A percentile compares a stretch with the other conserved stretches of the same genome.
Conservation (phyloP, 2,797 vertebrate species). For the Sebastes minor region DNA sequence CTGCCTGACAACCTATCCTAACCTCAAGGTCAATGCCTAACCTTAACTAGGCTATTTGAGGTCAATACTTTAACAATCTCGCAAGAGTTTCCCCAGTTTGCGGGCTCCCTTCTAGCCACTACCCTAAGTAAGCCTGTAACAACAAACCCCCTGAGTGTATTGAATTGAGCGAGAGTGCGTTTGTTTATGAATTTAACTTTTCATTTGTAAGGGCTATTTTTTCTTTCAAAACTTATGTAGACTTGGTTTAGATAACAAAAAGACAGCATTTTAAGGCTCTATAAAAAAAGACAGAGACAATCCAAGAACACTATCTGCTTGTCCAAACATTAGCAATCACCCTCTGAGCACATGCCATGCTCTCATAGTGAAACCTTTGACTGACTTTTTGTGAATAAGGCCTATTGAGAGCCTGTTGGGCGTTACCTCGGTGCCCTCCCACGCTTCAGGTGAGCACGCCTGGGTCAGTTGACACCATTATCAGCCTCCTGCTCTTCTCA, state of each 20-base stretch:
- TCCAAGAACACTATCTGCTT: conserved; percentile 66
- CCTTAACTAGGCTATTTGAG: no score
- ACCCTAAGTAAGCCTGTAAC: not conserved
- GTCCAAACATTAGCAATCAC: conserved; percentile 65
- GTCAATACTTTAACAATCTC: no score
- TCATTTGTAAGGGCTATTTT: not conserved
- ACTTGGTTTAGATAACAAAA: not conserved
- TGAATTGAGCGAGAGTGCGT: not conserved
- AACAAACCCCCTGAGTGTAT: not conserved
- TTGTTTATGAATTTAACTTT: not conserved
- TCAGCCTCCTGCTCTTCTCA: conserved; percentile 62
- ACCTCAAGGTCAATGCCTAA: no score
- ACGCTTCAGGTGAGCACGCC: conserved; percentile 69
- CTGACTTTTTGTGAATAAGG: conserved; percentile 75
- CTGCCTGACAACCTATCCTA: no score
- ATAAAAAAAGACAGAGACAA: conserved; percentile 13
- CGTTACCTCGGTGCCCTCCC: conserved; percentile 72
- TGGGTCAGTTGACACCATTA: conserved; percentile 66
- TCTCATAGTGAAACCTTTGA: conserved; percentile 78
- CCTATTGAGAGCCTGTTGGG: conserved; percentile 77
- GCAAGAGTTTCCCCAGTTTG: no score
- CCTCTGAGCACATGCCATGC: conserved; percentile 47
- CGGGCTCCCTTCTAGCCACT: no score
- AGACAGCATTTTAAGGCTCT: not conserved
- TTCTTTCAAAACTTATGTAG: not conserved